These are phyloP conservation scores for Prinia subflava DNA, from an alignment of 2,113 vertebrate genomes.

Conservation along the genomic window DNA sequence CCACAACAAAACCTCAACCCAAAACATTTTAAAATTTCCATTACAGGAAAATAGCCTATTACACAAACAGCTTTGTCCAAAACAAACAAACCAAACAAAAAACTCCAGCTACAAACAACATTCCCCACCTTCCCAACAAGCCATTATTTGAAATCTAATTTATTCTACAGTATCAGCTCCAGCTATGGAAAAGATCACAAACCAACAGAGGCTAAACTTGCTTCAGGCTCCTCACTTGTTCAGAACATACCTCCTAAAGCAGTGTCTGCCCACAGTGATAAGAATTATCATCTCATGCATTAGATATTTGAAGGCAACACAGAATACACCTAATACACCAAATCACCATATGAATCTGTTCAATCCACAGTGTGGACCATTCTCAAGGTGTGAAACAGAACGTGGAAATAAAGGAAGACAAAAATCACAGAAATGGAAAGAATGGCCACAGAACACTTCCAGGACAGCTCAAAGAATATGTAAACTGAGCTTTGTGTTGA, in stretches of 20 bases:
- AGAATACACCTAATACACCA: neutral
- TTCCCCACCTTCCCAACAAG: accelerated
- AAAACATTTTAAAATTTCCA: neutral
- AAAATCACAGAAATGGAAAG: neutral
- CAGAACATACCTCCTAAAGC: neutral
- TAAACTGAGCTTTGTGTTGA: neutral
- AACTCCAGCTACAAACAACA: neutral
- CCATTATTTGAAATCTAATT: neutral
- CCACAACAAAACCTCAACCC: neutral
- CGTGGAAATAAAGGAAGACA: neutral
- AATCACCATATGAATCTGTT: neutral
- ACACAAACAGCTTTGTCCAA: neutral
- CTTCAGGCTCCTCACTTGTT: neutral
- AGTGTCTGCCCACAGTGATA: neutral
- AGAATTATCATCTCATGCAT: neutral
- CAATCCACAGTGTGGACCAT: neutral
- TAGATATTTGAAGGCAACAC: neutral
- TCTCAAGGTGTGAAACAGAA: neutral
- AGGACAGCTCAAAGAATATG: neutral
- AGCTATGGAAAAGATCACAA: neutral
- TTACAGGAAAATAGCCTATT: neutral
- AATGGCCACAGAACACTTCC: neutral
- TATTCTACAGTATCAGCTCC: neutral
- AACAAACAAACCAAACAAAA: neutral
- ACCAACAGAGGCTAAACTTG: neutral